These are phyloP conservation scores for Tetheella fluctuosa DNA, from an alignment of 2,888 invertebrate species.

Conservation along the genomic window DNA sequence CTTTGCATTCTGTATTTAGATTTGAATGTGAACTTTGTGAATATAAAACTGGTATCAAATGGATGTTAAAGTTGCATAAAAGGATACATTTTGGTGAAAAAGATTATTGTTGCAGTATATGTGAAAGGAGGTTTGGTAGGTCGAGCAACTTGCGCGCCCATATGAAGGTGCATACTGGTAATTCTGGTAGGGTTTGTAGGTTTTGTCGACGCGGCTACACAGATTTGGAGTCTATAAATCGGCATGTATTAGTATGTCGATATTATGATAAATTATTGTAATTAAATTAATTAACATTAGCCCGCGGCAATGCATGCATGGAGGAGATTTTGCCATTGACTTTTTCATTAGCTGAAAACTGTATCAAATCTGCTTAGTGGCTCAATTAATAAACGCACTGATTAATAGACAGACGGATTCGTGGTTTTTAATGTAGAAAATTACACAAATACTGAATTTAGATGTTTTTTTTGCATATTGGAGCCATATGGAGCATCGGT, in stretches of 20 bases:
- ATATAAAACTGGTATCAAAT: constrained; percentile 63
- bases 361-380: no score
- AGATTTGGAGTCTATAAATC: constrained; percentile 48
- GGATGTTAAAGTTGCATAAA: constrained; percentile 70
- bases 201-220: constrained; percentile 59
- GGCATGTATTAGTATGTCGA: constrained; percentile 55
- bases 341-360: no score
- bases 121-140: constrained; percentile 79
- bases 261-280: constrained; percentile 43
- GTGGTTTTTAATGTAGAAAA: no score
- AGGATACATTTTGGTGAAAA: constrained; percentile 78
- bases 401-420: no score
- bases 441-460: no score
- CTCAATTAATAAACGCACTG: no score
- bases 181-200: constrained; percentile 61
- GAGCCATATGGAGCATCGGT: constrained; percentile 55
- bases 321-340: no score
- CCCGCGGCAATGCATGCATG: no score
- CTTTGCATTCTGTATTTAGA: constrained; percentile 66
- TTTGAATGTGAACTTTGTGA: constrained; percentile 67
- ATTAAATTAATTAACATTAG: neutral
- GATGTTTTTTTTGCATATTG: no score
- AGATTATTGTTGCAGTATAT: constrained; percentile 82
- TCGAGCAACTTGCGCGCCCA: constrained; percentile 76
- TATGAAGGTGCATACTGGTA: constrained; percentile 69